These are phyloP conservation scores for Leistus spinibarbis DNA, from an alignment of 2,888 invertebrate species.

Conservation along the genomic window DNA sequence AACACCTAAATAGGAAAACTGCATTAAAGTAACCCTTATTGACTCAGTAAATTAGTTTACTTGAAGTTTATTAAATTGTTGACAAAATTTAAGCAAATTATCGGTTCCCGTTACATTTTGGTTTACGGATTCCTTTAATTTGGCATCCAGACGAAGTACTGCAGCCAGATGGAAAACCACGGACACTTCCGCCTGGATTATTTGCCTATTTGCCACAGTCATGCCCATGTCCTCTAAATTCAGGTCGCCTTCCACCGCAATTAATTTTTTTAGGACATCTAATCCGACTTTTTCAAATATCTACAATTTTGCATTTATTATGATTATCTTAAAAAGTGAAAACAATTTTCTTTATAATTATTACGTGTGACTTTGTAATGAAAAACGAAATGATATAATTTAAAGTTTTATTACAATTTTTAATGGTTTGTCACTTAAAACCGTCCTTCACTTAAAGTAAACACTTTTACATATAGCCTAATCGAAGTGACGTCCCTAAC, in stretches of 20 bases:
- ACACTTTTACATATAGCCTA: no score
- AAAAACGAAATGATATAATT: no score
- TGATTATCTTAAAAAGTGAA: no score
- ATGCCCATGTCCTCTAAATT: slow-evolving; percentile 53
- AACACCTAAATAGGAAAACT: slow-evolving; percentile 59
- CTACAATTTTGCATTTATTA: slow-evolving; percentile 47
- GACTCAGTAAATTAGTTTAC: slow-evolving; percentile 42
- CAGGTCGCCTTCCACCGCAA: slow-evolving; percentile 59
- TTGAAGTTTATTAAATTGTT: slow-evolving; percentile 42
- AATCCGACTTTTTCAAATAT: slow-evolving; percentile 51
- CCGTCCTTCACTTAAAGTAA: no score
- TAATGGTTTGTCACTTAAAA: no score
- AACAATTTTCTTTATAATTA: no score
- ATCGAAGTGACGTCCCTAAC: no score
- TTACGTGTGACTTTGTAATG: no score
- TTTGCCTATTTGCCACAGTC: slow-evolving; percentile 52
- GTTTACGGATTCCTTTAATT: slow-evolving; percentile 63
- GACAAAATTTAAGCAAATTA: slow-evolving; percentile 57
- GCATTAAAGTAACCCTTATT: neutral
- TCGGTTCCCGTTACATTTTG: slow-evolving; percentile 66
- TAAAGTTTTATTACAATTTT: no score
- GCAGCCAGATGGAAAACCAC: slow-evolving; percentile 72
- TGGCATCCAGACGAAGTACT: slow-evolving; percentile 67
- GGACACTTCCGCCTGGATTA: slow-evolving; percentile 59
- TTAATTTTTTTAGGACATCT: slow-evolving; percentile 57